phyloP scores from a whole-genome alignment of 53 echinoderm and acorn worm genomes.

The Temnopleurus reevesii region DNA sequence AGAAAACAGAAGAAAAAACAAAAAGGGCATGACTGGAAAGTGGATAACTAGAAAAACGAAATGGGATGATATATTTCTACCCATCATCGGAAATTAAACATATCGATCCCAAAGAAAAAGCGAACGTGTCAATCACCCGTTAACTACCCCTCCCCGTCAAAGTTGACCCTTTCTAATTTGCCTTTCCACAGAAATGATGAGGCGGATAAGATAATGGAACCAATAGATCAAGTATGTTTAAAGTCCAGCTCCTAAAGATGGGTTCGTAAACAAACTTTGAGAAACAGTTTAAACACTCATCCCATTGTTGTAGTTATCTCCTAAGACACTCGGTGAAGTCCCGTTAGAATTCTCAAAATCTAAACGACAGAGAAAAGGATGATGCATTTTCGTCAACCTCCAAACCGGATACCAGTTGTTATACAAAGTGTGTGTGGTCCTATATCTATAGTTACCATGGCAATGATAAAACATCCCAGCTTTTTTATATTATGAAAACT shows the following conservation, averaged over 20 bases:
- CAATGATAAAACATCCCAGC: not conserved
- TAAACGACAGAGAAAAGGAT: too few species aligned
- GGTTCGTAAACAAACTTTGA: conserved; percentile 43
- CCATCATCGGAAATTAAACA: not conserved
- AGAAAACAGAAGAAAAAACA: not conserved
- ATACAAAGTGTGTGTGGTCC: conserved; percentile 40
- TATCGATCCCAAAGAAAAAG: not conserved
- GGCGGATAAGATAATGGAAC: conserved; percentile 35
- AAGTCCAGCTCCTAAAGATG: conserved; percentile 47
- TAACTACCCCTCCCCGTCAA: conserved; percentile 3
- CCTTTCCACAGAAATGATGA: not conserved
- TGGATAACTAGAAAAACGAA: too few species aligned
- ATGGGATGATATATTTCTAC: not conserved
- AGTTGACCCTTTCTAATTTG: conserved; percentile 23
- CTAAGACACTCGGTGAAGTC: not conserved
- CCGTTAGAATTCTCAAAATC: not conserved
- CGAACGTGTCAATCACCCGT: not conserved
- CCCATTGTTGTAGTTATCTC: conserved; percentile 12
- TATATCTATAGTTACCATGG: not conserved
- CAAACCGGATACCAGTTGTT: conserved; percentile 23
- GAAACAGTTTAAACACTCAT: conserved; percentile 56
- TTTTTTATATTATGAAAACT: not conserved
- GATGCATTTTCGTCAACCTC: not conserved
- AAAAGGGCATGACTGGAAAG: too few species aligned
- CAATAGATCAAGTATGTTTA: conserved; percentile 31